Percentiles rank a stretch among this genome's conserved stretches.
These are phyloP conservation scores for Eupithecia subumbrata DNA, from an alignment of 2,888 invertebrate genomes.

Conservation along the genomic window DNA sequence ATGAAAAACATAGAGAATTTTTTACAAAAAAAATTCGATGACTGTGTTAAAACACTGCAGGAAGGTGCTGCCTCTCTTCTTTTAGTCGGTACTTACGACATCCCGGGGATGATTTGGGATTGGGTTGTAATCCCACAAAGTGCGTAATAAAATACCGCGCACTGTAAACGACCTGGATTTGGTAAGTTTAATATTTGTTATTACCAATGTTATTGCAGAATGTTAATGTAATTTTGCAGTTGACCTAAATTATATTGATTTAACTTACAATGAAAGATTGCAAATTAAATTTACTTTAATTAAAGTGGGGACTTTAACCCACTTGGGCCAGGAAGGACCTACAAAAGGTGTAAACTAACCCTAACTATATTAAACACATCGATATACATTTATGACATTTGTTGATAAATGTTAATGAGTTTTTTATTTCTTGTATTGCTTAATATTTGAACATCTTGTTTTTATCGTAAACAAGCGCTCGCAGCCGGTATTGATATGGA, in stretches of 20 bases:
- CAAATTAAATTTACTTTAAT: constrained; percentile 23
- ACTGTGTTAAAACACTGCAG: too few species aligned
- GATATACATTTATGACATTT: too few species aligned
- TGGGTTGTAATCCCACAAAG: neutral
- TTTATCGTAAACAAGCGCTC: too few species aligned
- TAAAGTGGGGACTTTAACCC: neutral
- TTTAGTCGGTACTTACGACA: too few species aligned
- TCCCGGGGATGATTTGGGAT: neutral
- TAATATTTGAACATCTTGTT: too few species aligned
- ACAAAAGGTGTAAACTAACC: neutral
- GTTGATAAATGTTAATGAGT: too few species aligned
- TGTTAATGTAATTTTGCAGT: constrained; percentile 44
- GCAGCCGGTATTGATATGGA: too few species aligned
- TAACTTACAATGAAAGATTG: constrained; percentile 31
- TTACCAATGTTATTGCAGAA: constrained; percentile 56
- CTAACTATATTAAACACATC: too few species aligned
- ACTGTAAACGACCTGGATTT: constrained; percentile 49
- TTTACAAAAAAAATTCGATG: too few species aligned
- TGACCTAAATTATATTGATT: constrained; percentile 40
- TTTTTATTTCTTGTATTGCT: too few species aligned
- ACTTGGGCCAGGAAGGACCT: neutral
- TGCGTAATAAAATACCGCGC: constrained; percentile 3
- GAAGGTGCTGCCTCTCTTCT: too few species aligned
- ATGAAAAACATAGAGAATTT: too few species aligned
- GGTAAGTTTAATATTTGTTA: constrained; percentile 57